Base-by-base conservation (phyloP, 2,888 invertebrate genomes). In the Leucophenga montana region DNA sequence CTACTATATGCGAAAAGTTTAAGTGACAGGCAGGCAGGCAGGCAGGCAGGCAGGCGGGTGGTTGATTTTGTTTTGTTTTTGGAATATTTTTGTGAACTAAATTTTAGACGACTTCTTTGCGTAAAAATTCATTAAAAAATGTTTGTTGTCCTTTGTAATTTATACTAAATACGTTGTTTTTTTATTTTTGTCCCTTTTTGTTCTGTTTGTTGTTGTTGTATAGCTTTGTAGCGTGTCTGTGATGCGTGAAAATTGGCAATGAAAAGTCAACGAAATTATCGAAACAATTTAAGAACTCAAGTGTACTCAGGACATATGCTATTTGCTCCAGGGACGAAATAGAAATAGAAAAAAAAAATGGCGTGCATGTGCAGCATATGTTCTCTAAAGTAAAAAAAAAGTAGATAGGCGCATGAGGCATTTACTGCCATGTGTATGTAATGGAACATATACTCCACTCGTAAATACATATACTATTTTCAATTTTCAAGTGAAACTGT, bases 351-450 rank as follows among this genome's bases (percentile, higher is more conserved):
- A 11, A 39, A 39, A 11, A 64, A 57, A 64, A 64, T 64, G 62
- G 48, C 62, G 48, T 64, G 62, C 62, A 64, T 64, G 62, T 64
- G 62, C 62, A 64, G 33, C 62, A 64, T 64, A 64, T 64, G 62
- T 48, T 46, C 6, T 11, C 4, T 44, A 54, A 46, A 13, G 6
- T 4, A 2, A 46, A n/a, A 46, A 4, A 46, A 27, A 27, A 27
- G 9, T 48, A n/a, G n/a, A n/a, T 53, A 16, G 18, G 6, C 20
- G 3, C 8, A 18, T 16, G 16, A 57, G n/a, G 31, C 57, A 57
- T n/a, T 11, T 2, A 27, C 27, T 39, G 39, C 39, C 39, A 39
- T 39, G 39, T 39, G 39, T 39, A 39, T 57, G 3, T n/a, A n/a
- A n/a, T n/a, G n/a, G n/a, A n/a, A n/a, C n/a, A n/a, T n/a, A n/a